These are phyloP conservation scores for Dromococcyx pavoninus DNA, from an alignment of 2,797 vertebrate species.

Conservation along the genomic window DNA sequence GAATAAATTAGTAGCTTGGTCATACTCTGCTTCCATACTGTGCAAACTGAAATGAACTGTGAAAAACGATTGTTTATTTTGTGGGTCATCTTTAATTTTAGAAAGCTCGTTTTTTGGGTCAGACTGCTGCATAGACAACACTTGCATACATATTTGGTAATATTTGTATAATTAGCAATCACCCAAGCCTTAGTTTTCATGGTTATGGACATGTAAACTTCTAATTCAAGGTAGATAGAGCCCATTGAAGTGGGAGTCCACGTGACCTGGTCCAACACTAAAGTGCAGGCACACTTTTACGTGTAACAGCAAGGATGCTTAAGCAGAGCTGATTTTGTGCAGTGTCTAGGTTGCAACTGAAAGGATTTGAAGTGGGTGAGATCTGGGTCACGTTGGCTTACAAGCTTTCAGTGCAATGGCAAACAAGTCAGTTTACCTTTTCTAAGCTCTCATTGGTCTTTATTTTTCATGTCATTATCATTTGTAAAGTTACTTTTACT, in stretches of 20 bases:
- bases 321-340: slow-evolving; percentile 18
- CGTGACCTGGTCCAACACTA: neutral
- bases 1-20: too few species aligned
- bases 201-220: fast-evolving
- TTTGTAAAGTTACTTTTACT: neutral
- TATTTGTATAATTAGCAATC: too few species aligned
- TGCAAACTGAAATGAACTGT: neutral
- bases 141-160: fast-evolving
- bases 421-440: neutral
- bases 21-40: neutral
- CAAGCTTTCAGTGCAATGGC: neutral
- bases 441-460: neutral
- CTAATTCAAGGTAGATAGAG: neutral
- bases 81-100: neutral
- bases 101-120: neutral
- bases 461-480: fast-evolving
- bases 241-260: fast-evolving
- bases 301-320: neutral
- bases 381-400: neutral
- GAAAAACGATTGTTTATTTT: neutral
- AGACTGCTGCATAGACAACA: fast-evolving
- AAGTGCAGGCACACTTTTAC: neutral
- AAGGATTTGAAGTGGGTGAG: neutral
- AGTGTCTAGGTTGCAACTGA: neutral
- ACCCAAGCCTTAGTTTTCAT: neutral